A percentile compares a stretch with the other conserved stretches of the same genome.
These are phyloP conservation scores for Drosophila bocki DNA, from an alignment of 1,140 invertebrate species.

Conservation along the genomic window DNA sequence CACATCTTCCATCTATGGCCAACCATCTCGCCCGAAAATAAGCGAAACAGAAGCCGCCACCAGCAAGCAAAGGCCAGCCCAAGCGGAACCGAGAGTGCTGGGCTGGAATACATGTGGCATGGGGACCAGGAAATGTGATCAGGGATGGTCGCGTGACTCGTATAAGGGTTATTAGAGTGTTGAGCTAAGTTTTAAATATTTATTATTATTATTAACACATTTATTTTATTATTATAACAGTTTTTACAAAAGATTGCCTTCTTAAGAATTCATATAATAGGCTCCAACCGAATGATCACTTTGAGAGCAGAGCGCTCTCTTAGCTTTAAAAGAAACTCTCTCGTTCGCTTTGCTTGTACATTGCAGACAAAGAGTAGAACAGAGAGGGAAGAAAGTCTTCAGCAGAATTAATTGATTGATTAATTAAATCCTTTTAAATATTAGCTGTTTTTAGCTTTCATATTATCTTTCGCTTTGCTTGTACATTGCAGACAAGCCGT, in stretches of 20 bases:
- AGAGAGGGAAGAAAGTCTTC: neutral
- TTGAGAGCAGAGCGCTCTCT: neutral
- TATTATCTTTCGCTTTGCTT: neutral
- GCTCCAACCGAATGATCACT: neutral
- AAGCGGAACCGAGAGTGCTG: constrained; percentile 62
- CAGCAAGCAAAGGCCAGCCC: constrained; percentile 60
- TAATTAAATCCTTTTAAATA: neutral
- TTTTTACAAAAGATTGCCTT: neutral
- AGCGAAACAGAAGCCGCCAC: constrained; percentile 49
- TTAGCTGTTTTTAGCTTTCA: neutral
- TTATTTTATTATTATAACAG: no score
- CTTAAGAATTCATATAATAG: neutral
- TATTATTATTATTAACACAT: no score
- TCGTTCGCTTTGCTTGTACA: neutral
- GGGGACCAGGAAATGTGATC: constrained; percentile 25
- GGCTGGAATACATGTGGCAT: constrained; percentile 47
- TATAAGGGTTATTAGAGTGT: neutral
- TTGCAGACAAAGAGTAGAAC: neutral
- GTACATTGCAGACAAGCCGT: neutral
- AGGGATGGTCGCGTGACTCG: constrained; percentile 9
- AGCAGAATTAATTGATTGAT: neutral
- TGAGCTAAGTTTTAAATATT: neutral
- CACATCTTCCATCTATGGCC: constrained; percentile 1
- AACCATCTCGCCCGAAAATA: constrained; percentile 39
- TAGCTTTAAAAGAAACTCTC: neutral